Conservation (phyloP, 1,140 invertebrate species). For the Drosophila navojoa region DNA sequence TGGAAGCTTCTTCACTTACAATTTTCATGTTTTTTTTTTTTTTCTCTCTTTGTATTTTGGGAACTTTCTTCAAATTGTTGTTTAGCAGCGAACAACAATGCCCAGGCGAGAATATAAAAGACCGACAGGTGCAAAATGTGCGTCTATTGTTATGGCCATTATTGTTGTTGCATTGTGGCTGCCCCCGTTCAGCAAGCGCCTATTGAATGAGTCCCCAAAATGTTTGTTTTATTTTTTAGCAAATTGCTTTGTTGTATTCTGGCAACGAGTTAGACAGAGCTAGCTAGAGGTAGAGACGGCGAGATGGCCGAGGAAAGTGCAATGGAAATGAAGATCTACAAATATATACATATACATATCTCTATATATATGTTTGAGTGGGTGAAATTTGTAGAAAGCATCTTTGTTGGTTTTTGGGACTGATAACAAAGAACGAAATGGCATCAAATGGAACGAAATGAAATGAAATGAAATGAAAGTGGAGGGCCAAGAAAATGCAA, state of each 20-base stretch:
- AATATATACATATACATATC: slow-evolving; percentile 35
- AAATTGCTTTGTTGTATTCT: slow-evolving; percentile 77
- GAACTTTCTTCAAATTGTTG: slow-evolving; percentile 74
- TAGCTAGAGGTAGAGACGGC: slow-evolving; percentile 8
- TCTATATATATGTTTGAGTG: slow-evolving; percentile 57
- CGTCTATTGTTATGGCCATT: slow-evolving; percentile 44
- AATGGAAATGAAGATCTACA: slow-evolving; percentile 65
- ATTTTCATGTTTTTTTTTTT: slow-evolving; percentile 31
- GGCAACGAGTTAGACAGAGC: background rate
- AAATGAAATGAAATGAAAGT: slow-evolving; percentile 69
- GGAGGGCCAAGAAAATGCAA: slow-evolving; percentile 55
- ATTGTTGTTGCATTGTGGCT: slow-evolving; percentile 35
- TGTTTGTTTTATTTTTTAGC: slow-evolving; percentile 80
- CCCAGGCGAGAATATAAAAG: slow-evolving; percentile 35
- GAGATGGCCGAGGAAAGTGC: slow-evolving; percentile 70
- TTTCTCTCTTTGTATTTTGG: slow-evolving; percentile 46
- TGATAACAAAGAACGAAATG: slow-evolving; percentile 74
- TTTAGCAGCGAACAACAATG: slow-evolving; percentile 64
- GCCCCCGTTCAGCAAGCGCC: slow-evolving; percentile 21
- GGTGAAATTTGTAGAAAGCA: slow-evolving; percentile 76
- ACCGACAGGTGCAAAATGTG: slow-evolving; percentile 62
- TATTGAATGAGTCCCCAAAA: slow-evolving; percentile 69
- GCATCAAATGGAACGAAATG: slow-evolving; percentile 40
- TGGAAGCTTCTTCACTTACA: slow-evolving; percentile 9
- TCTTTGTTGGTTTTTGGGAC: slow-evolving; percentile 53